phyloP scores from a whole-genome alignment of 1,140 invertebrate genomes.

The Archivesica marissinica region DNA sequence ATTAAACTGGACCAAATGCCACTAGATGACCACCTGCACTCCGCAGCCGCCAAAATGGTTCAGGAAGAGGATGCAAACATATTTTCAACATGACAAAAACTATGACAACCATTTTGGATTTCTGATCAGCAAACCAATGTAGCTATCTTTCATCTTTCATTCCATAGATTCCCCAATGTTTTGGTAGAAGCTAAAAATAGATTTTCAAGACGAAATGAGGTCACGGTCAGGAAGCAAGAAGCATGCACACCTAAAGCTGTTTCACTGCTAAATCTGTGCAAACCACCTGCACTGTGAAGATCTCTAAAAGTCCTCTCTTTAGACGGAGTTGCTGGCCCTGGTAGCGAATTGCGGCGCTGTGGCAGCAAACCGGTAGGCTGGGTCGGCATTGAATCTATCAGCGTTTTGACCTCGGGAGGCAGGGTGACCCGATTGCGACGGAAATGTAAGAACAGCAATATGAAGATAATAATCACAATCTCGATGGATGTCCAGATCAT shows the following conservation, averaged over 20 bases:
- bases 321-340: constrained; percentile 53
- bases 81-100: no score
- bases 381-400: constrained; percentile 71
- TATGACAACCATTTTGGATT: no score
- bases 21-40: no score
- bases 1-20: no score
- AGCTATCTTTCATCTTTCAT: no score
- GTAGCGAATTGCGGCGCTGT: constrained; percentile 64
- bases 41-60: no score
- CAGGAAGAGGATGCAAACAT: no score
- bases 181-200: not conserved
- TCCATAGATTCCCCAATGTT: no score
- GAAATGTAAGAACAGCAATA: constrained; percentile 84
- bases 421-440: constrained; percentile 70
- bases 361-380: constrained; percentile 35
- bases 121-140: no score
- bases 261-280: constrained; percentile 58
- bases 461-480: constrained; percentile 84
- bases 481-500: constrained; percentile 85
- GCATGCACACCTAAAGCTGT: constrained; percentile 58
- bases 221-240: not conserved
- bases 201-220: not conserved
- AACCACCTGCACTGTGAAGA: constrained; percentile 9
- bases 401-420: constrained; percentile 66
- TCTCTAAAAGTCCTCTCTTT: constrained; percentile 28